Conservation (phyloP, 2,797 vertebrate genomes). For the Sylvia borin region DNA sequence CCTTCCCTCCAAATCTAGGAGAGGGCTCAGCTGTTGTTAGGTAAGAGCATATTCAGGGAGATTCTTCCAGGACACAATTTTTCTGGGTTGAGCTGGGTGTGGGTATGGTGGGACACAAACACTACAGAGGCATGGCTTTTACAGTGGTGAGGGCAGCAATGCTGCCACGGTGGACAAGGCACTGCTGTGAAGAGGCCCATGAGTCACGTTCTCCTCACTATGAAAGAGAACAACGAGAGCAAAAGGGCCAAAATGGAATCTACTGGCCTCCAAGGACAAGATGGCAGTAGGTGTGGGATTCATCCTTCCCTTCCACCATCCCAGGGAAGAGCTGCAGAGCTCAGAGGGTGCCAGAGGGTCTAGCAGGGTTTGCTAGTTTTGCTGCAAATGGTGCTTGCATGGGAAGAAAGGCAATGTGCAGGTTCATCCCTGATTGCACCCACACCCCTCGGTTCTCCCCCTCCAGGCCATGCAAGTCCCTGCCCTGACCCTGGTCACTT, state of each 20-base stretch:
- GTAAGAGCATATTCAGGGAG: background rate
- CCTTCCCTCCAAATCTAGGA: background rate
- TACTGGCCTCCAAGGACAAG: background rate
- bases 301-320: background rate
- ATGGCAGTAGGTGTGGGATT: background rate
- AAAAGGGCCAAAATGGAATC: background rate
- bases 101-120: background rate
- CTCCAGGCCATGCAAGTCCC: background rate
- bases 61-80: background rate
- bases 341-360: background rate
- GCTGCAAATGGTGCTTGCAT: rapidly evolving
- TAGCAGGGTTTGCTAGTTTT: background rate
- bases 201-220: background rate
- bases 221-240: background rate
- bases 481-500: background rate
- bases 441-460: background rate
- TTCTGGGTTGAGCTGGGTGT: background rate
- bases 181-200: rapidly evolving
- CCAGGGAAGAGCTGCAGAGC: background rate
- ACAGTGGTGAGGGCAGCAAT: background rate
- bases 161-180: background rate
- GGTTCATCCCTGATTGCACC: background rate
- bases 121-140: background rate
- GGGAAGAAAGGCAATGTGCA: background rate
- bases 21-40: background rate